These are phyloP conservation scores for Drosophila cognata DNA, from an alignment of 2,888 invertebrate genomes.

Conservation along the genomic window DNA sequence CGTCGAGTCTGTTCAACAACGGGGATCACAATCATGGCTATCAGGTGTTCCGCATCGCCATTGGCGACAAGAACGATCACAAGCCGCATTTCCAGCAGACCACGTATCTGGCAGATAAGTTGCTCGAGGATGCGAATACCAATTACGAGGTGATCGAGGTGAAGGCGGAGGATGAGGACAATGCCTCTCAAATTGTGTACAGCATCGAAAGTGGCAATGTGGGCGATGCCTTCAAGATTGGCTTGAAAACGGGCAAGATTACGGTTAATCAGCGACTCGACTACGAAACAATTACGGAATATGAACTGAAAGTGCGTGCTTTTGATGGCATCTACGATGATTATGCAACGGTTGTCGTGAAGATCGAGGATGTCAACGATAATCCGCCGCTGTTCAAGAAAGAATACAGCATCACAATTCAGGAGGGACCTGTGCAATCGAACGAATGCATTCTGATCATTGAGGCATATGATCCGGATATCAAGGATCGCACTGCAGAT, in stretches of 20 bases:
- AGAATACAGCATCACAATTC: slow-evolving; percentile 90
- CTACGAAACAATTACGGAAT: slow-evolving; percentile 94
- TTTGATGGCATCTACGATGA: slow-evolving; percentile 94
- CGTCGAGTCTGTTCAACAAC: slow-evolving; percentile 89
- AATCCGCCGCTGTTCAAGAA: slow-evolving; percentile 94
- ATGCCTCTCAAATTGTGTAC: slow-evolving; percentile 94
- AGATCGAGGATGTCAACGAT: slow-evolving; percentile 96
- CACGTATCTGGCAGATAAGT: slow-evolving; percentile 90
- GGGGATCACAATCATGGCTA: slow-evolving; percentile 90
- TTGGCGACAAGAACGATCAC: slow-evolving; percentile 98
- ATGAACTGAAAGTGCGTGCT: slow-evolving; percentile 92
- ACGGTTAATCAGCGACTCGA: slow-evolving; percentile 91
- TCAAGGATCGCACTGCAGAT: slow-evolving; percentile 90
- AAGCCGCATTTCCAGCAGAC: slow-evolving; percentile 93
- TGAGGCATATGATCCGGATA: slow-evolving; percentile 93
- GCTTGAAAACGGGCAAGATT: slow-evolving; percentile 93
- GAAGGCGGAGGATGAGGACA: slow-evolving; percentile 94
- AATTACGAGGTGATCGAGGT: slow-evolving; percentile 94
- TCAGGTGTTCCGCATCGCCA: slow-evolving; percentile 94
- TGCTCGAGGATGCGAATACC: slow-evolving; percentile 93
- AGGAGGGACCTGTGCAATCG: slow-evolving; percentile 89
- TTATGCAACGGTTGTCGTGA: slow-evolving; percentile 92
- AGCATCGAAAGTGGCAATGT: slow-evolving; percentile 95
- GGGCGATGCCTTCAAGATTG: slow-evolving; percentile 94
- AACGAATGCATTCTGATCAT: slow-evolving; percentile 90